A percentile compares a stretch with the other conserved stretches of the same genome.
phyloP scores from a whole-genome alignment of 92 coral and sea anemone genomes.

The Heteractis magnifica region DNA sequence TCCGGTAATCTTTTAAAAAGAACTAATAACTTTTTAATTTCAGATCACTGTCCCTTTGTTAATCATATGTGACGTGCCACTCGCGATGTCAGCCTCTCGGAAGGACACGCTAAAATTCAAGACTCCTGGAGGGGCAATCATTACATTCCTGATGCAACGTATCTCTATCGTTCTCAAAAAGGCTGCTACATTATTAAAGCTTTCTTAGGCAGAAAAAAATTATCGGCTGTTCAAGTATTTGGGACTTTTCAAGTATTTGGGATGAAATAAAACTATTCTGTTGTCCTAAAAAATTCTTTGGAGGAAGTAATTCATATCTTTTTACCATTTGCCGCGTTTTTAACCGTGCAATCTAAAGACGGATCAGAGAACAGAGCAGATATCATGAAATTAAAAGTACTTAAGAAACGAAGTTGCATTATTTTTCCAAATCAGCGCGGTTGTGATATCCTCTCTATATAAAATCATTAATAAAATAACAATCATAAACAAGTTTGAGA shows the following conservation, averaged over 20 bases:
- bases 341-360: background rate
- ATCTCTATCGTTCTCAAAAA: background rate
- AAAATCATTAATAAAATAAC: background rate
- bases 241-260: no score
- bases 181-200: background rate
- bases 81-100: constrained; percentile 28
- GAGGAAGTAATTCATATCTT: no score
- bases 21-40: constrained; percentile 89
- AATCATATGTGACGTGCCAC: constrained; percentile 70
- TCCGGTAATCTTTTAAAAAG: constrained; percentile 75
- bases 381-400: background rate
- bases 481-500: background rate
- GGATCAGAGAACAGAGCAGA: background rate
- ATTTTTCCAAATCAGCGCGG: background rate
- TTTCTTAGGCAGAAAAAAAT: no score
- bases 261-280: no score
- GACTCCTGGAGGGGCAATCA: constrained; percentile 22
- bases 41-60: constrained; percentile 80
- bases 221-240: no score
- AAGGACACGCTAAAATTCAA: constrained; percentile 3
- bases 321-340: no score
- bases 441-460: background rate
- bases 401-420: background rate
- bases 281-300: no score
- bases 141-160: background rate